phyloP scores from a whole-genome alignment of 2,797 vertebrate species.

The Crocodylus rhombifer region DNA sequence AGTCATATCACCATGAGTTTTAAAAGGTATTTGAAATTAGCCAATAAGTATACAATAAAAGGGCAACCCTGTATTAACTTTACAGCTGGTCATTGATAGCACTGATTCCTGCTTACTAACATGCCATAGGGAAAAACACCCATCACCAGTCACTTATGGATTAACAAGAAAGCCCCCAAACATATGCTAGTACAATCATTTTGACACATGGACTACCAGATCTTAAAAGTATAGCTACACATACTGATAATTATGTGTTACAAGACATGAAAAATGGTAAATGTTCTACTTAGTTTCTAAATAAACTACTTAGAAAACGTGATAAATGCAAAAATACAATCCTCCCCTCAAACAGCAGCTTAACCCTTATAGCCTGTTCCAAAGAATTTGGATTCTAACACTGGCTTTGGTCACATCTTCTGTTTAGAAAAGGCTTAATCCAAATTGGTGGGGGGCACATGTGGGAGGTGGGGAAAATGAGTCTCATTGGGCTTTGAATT shows the following conservation, averaged over 20 bases:
- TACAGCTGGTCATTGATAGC: neutral
- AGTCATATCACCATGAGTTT: no score
- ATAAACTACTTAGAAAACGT: neutral
- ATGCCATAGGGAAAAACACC: neutral
- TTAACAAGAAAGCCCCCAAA: neutral
- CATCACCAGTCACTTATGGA: neutral
- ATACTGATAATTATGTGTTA: neutral
- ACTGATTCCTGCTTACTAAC: neutral
- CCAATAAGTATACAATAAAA: neutral
- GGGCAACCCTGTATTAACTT: neutral
- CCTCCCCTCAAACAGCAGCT: neutral
- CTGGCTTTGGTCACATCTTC: conserved; percentile 1
- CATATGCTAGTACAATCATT: neutral
- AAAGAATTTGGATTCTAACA: neutral
- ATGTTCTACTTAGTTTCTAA: neutral
- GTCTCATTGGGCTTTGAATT: conserved; percentile 39
- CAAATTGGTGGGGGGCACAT: neutral
- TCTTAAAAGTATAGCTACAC: neutral
- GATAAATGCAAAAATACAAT: neutral
- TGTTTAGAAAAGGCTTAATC: conserved; percentile 35
- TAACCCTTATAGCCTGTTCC: neutral
- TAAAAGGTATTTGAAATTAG: neutral
- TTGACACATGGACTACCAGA: neutral
- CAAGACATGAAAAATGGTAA: neutral
- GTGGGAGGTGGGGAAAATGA: neutral